phyloP scores from a whole-genome alignment of 2,113 vertebrate genomes.

The Sterrhoptilus dennistouni region DNA sequence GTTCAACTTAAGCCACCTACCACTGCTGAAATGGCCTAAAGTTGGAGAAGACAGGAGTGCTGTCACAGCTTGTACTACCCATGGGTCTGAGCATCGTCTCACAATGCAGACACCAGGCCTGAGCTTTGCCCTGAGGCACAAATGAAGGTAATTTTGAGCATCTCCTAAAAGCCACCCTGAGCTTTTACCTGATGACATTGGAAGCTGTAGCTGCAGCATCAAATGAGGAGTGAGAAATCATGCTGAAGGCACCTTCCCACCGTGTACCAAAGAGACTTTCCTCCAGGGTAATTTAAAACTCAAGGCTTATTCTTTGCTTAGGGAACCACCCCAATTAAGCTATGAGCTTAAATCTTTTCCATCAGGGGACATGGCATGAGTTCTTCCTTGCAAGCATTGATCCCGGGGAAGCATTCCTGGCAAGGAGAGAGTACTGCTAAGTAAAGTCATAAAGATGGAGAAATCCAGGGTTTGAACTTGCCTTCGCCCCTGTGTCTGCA shows the following conservation, averaged over 20 bases:
- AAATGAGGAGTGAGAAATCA: background rate
- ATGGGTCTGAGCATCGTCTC: accelerated
- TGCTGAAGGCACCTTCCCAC: background rate
- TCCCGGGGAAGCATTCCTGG: background rate
- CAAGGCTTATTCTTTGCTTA: slow-evolving; percentile 32
- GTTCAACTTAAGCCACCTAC: background rate
- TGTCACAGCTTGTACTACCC: background rate
- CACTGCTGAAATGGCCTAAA: accelerated
- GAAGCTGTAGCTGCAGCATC: background rate
- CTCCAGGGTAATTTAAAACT: background rate
- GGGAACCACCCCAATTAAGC: slow-evolving; percentile 39
- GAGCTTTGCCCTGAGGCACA: background rate
- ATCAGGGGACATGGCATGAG: background rate
- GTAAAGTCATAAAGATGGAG: background rate
- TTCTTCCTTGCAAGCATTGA: background rate
- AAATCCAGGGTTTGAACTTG: background rate
- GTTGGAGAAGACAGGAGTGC: background rate
- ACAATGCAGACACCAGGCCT: background rate
- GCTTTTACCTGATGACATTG: background rate
- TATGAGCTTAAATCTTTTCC: background rate
- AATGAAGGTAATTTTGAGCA: background rate
- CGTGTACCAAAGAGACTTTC: background rate
- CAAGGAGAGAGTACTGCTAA: background rate
- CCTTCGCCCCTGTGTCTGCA: background rate
- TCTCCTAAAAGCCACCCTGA: background rate